Conservation (phyloP, 2,113 vertebrate species). For the Trematomus loennbergii region DNA sequence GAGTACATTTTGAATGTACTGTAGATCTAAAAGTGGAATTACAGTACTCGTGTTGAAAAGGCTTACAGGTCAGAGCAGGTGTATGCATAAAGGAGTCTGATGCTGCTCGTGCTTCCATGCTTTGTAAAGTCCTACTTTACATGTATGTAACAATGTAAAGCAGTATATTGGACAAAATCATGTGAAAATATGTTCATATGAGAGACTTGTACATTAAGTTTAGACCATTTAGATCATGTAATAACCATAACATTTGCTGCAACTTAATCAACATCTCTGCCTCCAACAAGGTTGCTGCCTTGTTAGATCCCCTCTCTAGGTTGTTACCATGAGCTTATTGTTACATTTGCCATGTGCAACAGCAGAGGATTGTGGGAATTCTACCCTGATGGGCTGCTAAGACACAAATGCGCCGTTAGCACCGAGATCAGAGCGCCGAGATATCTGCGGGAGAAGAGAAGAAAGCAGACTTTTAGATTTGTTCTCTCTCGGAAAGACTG, state of each 20-base stretch:
- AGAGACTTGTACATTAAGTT: background rate
- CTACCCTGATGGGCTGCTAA: constrained; percentile 50
- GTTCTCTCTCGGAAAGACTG: constrained; percentile 72
- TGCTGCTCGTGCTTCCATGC: constrained; percentile 30
- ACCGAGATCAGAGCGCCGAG: constrained; percentile 54
- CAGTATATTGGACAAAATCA: background rate
- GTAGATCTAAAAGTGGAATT: constrained; percentile 20
- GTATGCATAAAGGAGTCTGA: constrained; percentile 33
- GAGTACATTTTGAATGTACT: constrained; percentile 29
- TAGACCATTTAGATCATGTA: constrained; percentile 4
- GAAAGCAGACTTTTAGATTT: constrained; percentile 74
- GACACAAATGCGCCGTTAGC: constrained; percentile 48
- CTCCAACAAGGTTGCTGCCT: constrained; percentile 43
- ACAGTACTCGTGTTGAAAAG: constrained; percentile 16
- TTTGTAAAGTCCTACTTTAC: constrained; percentile 41
- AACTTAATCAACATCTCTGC: constrained; percentile 26
- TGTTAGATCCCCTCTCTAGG: constrained; percentile 40
- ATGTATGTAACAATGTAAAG: constrained; percentile 1
- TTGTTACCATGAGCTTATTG: constrained; percentile 48
- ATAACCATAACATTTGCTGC: constrained; percentile 8
- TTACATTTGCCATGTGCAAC: constrained; percentile 39
- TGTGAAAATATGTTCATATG: background rate
- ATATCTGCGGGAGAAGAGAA: constrained; percentile 63
- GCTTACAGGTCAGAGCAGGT: constrained; percentile 23
- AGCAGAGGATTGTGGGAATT: constrained; percentile 59